Percentiles rank a stretch among this genome's conserved stretches.
phyloP scores from a whole-genome alignment of 2,113 vertebrate genomes.

The Ptilorrhoa leucosticta region DNA sequence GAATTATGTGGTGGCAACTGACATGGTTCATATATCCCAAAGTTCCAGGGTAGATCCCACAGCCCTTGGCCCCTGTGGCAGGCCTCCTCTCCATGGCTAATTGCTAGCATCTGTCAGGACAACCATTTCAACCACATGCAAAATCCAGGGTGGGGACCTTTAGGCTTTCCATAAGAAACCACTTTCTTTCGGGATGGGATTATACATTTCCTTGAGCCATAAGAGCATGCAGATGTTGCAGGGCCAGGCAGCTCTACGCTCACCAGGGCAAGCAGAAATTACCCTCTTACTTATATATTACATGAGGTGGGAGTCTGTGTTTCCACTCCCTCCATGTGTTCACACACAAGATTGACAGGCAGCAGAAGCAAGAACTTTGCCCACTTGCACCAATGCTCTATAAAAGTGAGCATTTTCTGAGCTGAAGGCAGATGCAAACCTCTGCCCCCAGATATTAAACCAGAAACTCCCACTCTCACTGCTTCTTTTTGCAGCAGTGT shows the following conservation, averaged over 20 bases:
- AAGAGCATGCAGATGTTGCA: not conserved
- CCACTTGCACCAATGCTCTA: not conserved
- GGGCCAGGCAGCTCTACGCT: not conserved
- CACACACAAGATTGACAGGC: not conserved
- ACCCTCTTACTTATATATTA: not conserved
- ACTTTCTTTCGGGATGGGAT: conserved; percentile 1
- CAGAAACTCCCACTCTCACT: not conserved
- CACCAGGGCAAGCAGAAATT: not conserved
- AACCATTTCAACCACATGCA: not conserved
- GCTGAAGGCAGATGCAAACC: not conserved
- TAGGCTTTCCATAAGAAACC: conserved; percentile 2
- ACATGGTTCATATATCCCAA: too few relatives aligned
- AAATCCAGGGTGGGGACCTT: not conserved
- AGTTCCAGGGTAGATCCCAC: rapidly evolving
- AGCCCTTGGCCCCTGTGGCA: rapidly evolving
- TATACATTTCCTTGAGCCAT: not conserved
- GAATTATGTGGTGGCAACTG: rapidly evolving
- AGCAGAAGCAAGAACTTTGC: not conserved
- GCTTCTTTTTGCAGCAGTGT: not conserved
- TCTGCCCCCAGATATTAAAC: not conserved
- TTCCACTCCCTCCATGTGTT: not conserved
- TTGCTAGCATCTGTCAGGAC: not conserved
- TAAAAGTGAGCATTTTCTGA: not conserved
- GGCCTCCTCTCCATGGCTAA: not conserved
- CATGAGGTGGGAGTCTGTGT: not conserved